Conservation (phyloP, 2,797 vertebrate species). For the Phrynocephalus forsythii region DNA sequence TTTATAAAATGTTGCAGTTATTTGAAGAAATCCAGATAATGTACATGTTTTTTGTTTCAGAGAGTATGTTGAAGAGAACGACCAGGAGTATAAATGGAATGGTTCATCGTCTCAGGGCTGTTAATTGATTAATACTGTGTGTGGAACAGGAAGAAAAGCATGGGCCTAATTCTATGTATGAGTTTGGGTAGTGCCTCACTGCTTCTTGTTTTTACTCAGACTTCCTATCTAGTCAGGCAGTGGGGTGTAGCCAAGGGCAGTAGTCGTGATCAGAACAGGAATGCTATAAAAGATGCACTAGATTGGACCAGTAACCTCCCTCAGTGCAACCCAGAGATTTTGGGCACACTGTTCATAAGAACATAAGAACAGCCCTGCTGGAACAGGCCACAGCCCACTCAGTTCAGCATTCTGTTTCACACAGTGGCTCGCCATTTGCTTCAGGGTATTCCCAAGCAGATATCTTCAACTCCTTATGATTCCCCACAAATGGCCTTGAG, state of each 20-base stretch:
- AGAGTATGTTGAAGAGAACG: neutral
- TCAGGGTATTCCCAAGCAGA: no score
- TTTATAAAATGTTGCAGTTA: conserved; percentile 53
- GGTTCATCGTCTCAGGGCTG: neutral
- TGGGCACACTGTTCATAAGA: neutral
- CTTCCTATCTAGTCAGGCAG: neutral
- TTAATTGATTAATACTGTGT: neutral
- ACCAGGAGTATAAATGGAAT: neutral
- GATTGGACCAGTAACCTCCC: neutral
- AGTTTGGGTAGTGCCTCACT: neutral
- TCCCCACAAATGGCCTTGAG: no score
- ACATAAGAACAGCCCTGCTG: no score
- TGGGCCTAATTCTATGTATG: neutral
- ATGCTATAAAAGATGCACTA: neutral
- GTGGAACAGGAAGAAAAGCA: neutral
- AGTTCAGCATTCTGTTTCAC: no score
- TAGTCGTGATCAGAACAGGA: neutral
- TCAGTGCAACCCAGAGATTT: neutral
- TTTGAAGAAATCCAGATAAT: conserved; percentile 23
- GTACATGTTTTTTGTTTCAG: neutral
- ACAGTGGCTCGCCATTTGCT: no score
- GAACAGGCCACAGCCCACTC: no score
- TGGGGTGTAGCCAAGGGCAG: neutral
- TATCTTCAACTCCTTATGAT: no score
- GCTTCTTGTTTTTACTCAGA: neutral